A percentile compares a stretch with the other conserved stretches of the same genome.
Evolutionary conservation across 1,140 invertebrate genomes (phyloP).

Genomic region (Andrena cerasifolii): DNA sequence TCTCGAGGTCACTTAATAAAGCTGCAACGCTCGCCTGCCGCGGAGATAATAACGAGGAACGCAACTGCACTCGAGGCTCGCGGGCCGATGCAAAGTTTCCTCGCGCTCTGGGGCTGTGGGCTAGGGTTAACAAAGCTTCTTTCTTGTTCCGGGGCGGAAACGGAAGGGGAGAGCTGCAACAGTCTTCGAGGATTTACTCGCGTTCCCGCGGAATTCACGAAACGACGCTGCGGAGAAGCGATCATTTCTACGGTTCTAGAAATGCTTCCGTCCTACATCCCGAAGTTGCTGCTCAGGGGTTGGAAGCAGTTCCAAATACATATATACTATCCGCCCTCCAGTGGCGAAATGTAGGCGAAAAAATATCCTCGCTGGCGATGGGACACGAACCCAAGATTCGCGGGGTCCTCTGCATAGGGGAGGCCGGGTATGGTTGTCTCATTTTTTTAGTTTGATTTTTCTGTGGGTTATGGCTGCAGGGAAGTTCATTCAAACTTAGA

Average conservation of each 20-base stretch:
- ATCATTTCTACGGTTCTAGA: constrained; percentile 16
- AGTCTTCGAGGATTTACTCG: neutral
- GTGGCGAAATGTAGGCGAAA: too few species aligned
- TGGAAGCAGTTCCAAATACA: too few species aligned
- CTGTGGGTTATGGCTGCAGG: too few species aligned
- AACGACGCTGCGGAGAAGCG: constrained; percentile 21
- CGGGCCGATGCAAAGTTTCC: neutral
- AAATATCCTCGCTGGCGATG: too few species aligned
- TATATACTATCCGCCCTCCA: too few species aligned
- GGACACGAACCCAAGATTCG: too few species aligned
- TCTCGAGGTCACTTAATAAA: constrained; percentile 24
- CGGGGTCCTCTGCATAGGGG: too few species aligned
- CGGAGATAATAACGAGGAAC: constrained; percentile 3
- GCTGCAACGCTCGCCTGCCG: neutral
- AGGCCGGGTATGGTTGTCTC: too few species aligned
- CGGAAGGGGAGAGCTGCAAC: neutral
- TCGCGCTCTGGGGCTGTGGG: neutral
- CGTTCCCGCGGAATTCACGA: constrained; percentile 18
- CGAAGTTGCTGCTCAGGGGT: neutral
- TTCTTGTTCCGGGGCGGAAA: constrained; percentile 15
- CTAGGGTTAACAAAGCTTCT: neutral
- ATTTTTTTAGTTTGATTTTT: too few species aligned
- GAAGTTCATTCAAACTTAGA: too few species aligned
- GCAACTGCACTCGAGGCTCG: neutral
- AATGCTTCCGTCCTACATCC: neutral